A percentile compares a stretch with the other conserved stretches of the same genome.
These are phyloP conservation scores for Somateria mollissima DNA, from an alignment of 2,797 vertebrate genomes.

Conservation along the genomic window DNA sequence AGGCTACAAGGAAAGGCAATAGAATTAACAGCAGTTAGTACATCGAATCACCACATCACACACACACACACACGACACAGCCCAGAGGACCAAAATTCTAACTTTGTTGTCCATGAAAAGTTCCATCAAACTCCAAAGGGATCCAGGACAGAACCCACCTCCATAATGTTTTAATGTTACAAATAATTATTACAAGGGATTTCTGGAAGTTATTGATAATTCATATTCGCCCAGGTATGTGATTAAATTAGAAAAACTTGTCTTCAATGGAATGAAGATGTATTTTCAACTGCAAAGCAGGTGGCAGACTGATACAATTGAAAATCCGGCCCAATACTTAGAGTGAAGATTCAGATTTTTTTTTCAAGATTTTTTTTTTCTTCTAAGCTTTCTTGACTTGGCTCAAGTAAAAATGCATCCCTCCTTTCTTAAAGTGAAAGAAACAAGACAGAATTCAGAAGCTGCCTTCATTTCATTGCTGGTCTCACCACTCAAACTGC, in stretches of 20 bases:
- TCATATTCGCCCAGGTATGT: neutral
- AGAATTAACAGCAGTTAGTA: neutral
- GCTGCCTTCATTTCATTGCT: constrained; percentile 33
- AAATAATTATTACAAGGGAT: neutral
- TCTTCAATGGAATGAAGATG: neutral
- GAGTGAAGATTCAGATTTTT: neutral
- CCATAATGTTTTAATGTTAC: neutral
- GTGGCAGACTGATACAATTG: neutral
- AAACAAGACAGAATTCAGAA: constrained; percentile 22
- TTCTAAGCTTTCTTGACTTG: neutral
- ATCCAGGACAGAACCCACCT: neutral
- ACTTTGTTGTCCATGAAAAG: neutral
- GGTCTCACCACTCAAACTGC: constrained; percentile 35
- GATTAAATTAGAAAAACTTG: neutral
- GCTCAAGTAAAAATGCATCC: neutral
- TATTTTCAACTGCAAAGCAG: neutral
- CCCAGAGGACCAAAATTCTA: neutral
- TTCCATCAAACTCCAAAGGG: neutral
- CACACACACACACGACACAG: neutral
- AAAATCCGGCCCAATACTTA: neutral
- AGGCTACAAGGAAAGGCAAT: neutral
- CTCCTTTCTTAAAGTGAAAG: constrained; percentile 21
- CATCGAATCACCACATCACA: neutral
- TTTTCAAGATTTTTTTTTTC: neutral
- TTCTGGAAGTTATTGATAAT: neutral